Evolutionary conservation across 1,140 invertebrate genomes (phyloP).

Genomic region (Drosophila prosaltans): DNA sequence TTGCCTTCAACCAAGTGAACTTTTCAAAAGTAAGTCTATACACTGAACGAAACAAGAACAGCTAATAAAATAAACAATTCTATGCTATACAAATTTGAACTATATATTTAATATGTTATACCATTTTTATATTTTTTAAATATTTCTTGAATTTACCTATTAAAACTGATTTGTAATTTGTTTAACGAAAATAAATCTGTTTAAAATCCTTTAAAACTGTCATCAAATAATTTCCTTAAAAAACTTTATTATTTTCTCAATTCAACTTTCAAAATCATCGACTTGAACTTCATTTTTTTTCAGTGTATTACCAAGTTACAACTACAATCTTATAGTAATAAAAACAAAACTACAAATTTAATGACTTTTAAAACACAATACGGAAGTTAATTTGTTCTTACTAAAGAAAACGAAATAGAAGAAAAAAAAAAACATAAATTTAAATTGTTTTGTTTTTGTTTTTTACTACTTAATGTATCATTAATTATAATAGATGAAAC

Average conservation of each 20-base stretch:
- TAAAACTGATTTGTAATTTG: too few relatives aligned
- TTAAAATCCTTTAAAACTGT: too few relatives aligned
- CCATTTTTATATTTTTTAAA: too few relatives aligned
- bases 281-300: slow-evolving; percentile 3
- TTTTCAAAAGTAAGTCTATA: neutral
- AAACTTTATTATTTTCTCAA: too few relatives aligned
- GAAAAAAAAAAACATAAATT: slow-evolving; percentile 40
- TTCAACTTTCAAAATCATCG: too few relatives aligned
- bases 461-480: slow-evolving; percentile 47
- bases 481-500: slow-evolving; percentile 63
- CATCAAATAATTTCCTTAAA: too few relatives aligned
- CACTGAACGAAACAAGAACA: neutral
- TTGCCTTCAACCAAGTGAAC: neutral
- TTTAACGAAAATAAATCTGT: too few relatives aligned
- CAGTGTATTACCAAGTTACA: neutral
- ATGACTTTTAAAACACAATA: slow-evolving; percentile 39
- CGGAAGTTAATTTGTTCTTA: slow-evolving; percentile 50
- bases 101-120: too few relatives aligned
- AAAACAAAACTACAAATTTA: slow-evolving; percentile 17
- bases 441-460: slow-evolving; percentile 38
- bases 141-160: too few relatives aligned
- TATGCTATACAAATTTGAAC: too few relatives aligned
- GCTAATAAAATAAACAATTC: too few relatives aligned
- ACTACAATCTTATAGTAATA: neutral
- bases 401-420: slow-evolving; percentile 3